These are phyloP conservation scores for Pavo muticus DNA, from an alignment of 2,113 vertebrate species.

Conservation along the genomic window DNA sequence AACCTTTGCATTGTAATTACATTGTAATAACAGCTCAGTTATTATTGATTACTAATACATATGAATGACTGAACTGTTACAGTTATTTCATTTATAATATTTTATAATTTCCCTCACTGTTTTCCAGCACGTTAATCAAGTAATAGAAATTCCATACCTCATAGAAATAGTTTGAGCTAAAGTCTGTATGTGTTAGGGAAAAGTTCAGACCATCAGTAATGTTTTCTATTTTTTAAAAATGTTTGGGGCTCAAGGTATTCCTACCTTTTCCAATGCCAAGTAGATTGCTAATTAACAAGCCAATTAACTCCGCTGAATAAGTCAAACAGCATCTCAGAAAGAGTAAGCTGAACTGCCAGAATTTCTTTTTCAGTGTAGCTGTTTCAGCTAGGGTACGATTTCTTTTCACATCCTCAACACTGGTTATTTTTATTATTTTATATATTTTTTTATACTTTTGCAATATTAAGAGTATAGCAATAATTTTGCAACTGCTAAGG, in stretches of 20 bases:
- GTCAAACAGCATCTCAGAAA: neutral
- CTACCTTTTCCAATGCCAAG: neutral
- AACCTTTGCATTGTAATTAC: neutral
- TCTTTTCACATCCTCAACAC: neutral
- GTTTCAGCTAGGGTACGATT: neutral
- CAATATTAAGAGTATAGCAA: neutral
- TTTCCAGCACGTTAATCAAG: neutral
- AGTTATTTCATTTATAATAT: neutral
- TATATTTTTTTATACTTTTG: neutral
- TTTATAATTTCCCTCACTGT: neutral
- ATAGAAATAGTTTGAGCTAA: neutral
- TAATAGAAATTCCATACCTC: neutral
- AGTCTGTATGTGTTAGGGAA: neutral
- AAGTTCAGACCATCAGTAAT: neutral
- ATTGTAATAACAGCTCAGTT: neutral
- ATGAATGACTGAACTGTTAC: neutral
- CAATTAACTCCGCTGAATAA: neutral
- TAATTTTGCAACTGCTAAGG: neutral
- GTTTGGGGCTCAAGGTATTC: rapidly evolving
- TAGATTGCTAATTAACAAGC: neutral
- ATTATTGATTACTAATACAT: neutral
- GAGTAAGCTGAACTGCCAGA: neutral
- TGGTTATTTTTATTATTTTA: neutral
- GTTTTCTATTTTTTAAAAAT: neutral
- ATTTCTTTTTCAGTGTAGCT: neutral